Base-by-base conservation (phyloP, 2,888 invertebrate species). In the Thereva unica region DNA sequence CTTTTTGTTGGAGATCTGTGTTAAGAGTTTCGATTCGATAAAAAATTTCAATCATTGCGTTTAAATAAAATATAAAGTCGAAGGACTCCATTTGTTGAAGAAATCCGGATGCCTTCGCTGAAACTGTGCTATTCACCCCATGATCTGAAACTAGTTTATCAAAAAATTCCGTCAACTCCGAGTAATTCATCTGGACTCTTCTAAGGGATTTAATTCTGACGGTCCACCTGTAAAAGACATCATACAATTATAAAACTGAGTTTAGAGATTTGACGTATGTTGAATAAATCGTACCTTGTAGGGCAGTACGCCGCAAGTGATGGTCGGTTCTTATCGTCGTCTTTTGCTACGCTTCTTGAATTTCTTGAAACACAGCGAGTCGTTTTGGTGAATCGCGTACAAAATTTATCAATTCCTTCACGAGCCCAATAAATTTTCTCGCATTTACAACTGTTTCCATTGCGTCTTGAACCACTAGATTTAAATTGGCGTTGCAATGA, bases 381-480 rank as follows among this genome's bases (percentile, higher is more conserved):
- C 54, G 5, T 54, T 54, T 54, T 9, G 54, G 54, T 6, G 54
- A 54, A 9, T 54, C 37, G 7, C 54, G 4, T 5, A 37, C 38
- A 37, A 38, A 38, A 37, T 35, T 54, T 4, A 54, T 54, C 9
- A 54, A 37, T 4, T 54, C 54, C 10, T 54, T 54, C 4, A 38
- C 37, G 4, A 37, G 5, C 7, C 40, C 40, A 38, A 54, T 38
- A 12, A 54, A 38, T 5, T 38, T 38, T 37, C 54, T 54, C 12
- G 40, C 12, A 4, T 7, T 4, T 4, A 5, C 9, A 4, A 54
- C 37, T 4, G 35, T 6, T 7, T 38, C 37, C 10, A 54, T 8
- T 8, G 38, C 12, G 38, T 54, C 54, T 23, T 54, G 54, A 54
- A 54, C 54, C 6, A 38, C 54, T 1, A 37, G 40, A 54, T 54